A percentile compares a stretch with the other conserved stretches of the same genome.
Evolutionary conservation across 2,888 invertebrate species (phyloP).

Genomic region (Euplexia lucipara): DNA sequence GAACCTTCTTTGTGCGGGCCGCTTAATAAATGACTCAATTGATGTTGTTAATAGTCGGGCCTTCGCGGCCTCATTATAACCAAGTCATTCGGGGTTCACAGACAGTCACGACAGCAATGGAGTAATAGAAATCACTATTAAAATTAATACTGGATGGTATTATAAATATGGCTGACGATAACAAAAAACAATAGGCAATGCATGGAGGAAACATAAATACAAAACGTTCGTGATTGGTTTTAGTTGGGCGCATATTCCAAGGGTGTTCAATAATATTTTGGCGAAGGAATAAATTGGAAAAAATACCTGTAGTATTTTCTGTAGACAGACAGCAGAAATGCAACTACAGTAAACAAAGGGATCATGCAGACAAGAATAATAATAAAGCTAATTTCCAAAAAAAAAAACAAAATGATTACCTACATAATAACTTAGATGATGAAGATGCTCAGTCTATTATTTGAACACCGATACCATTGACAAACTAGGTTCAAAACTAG

Average conservation of each 20-base stretch:
- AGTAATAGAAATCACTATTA: slow-evolving; percentile 60
- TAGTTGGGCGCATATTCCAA: neutral
- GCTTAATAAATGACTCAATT: slow-evolving; percentile 89
- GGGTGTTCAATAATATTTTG: slow-evolving; percentile 7
- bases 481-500: too few relatives aligned
- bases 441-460: too few relatives aligned
- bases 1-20: slow-evolving; percentile 84
- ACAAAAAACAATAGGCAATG: slow-evolving; percentile 20
- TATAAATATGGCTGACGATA: slow-evolving; percentile 28
- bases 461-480: too few relatives aligned
- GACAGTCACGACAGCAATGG: slow-evolving; percentile 75
- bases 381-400: too few relatives aligned
- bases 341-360: neutral
- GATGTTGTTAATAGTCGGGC: slow-evolving; percentile 85
- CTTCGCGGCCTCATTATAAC: slow-evolving; percentile 76
- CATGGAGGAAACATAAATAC: neutral
- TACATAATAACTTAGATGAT: too few relatives aligned
- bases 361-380: too few relatives aligned
- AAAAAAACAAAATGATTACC: too few relatives aligned
- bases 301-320: too few relatives aligned
- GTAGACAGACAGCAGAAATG: neutral
- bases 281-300: neutral
- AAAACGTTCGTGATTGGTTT: slow-evolving; percentile 21
- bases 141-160: slow-evolving; percentile 51
- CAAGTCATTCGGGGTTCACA: slow-evolving; percentile 69